These are phyloP conservation scores for Entomyzon cyanotis DNA, from an alignment of 2,113 vertebrate species.

Conservation along the genomic window DNA sequence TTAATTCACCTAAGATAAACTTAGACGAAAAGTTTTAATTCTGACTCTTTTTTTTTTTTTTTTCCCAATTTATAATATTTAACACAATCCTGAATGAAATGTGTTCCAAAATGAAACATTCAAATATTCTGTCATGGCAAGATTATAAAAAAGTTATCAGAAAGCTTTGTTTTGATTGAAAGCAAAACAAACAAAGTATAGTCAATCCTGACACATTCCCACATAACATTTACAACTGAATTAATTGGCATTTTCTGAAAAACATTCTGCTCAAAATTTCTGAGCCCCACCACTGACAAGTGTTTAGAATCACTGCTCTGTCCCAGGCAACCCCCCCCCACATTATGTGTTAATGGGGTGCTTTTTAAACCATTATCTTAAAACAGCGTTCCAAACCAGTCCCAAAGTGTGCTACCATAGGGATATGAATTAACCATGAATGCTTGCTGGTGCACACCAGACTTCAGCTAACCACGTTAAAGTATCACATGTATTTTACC, in stretches of 20 bases:
- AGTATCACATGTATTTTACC: background rate
- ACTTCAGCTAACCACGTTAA: background rate
- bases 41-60: background rate
- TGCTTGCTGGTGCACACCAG: background rate
- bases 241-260: conserved; percentile 55
- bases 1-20: background rate
- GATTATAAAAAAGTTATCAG: conserved; percentile 25
- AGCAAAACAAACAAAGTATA: conserved; percentile 57
- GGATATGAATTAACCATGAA: background rate
- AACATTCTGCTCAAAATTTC: conserved; percentile 53
- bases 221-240: conserved; percentile 40
- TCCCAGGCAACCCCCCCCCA: background rate
- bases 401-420: background rate
- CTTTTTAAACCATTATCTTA: background rate
- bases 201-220: conserved; percentile 58
- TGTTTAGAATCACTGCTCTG: background rate
- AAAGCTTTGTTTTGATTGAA: conserved; percentile 64
- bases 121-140: conserved; percentile 8
- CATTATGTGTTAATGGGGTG: background rate
- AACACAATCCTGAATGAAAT: background rate
- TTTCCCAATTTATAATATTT: background rate
- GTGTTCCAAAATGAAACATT: background rate
- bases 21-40: background rate
- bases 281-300: background rate
- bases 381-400: background rate